Percentiles rank a stretch among this genome's conserved stretches.
Evolutionary conservation across 2,797 vertebrate genomes (phyloP).

Genomic region (Sebastes matsubarae): DNA sequence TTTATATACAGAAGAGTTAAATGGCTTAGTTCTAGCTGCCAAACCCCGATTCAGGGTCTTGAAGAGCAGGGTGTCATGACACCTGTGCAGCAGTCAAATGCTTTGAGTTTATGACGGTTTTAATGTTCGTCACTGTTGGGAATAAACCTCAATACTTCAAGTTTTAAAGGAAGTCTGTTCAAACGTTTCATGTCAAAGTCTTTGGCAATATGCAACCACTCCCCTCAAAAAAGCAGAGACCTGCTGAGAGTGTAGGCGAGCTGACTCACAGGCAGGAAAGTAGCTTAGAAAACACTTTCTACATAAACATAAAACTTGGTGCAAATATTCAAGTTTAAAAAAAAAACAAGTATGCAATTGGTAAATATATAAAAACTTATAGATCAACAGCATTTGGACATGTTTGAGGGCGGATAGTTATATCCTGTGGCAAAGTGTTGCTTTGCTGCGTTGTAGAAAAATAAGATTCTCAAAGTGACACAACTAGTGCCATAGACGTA

Average conservation of each 20-base stretch:
- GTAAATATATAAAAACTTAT: background rate
- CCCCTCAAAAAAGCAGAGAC: background rate
- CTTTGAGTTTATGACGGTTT: background rate
- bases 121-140: background rate
- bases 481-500: background rate
- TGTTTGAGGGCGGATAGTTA: too few relatives aligned
- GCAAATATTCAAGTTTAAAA: background rate
- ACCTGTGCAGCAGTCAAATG: background rate
- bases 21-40: background rate
- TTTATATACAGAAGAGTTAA: background rate
- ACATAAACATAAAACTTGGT: background rate
- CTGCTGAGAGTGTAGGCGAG: conserved; percentile 19
- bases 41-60: background rate
- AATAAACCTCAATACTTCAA: background rate
- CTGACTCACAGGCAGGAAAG: conserved; percentile 10
- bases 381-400: background rate
- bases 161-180: background rate
- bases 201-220: background rate
- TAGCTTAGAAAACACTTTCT: background rate
- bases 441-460: background rate
- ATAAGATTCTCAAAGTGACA: background rate
- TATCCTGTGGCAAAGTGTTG: background rate
- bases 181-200: background rate
- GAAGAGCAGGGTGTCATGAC: background rate
- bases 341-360: background rate